Conservation (phyloP, 2,888 invertebrate species). For the Antheraea yamamai region DNA sequence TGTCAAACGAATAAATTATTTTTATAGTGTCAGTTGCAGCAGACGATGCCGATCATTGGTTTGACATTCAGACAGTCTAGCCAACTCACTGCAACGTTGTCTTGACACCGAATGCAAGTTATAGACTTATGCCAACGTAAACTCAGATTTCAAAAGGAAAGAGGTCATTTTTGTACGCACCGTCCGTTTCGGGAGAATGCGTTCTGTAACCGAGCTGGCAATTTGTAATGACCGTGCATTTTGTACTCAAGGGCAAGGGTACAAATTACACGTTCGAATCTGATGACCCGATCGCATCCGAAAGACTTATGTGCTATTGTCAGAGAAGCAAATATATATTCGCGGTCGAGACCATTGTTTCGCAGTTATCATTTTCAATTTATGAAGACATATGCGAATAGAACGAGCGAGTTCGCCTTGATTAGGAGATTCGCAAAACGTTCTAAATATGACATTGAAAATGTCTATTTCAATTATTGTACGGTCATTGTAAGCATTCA, state of each 20-base stretch:
- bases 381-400: slow-evolving; percentile 39
- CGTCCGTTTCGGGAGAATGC: slow-evolving; percentile 46
- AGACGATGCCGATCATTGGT: slow-evolving; percentile 77
- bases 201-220: slow-evolving; percentile 58
- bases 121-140: slow-evolving; percentile 34
- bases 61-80: slow-evolving; percentile 81
- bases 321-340: slow-evolving; percentile 45
- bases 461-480: slow-evolving; percentile 37
- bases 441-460: slow-evolving; percentile 38
- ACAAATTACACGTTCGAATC: slow-evolving; percentile 63
- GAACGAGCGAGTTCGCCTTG: slow-evolving; percentile 44
- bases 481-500: slow-evolving; percentile 30
- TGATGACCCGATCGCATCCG: slow-evolving; percentile 58
- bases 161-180: slow-evolving; percentile 36
- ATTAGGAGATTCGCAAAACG: slow-evolving; percentile 53
- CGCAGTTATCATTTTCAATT: slow-evolving; percentile 45
- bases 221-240: slow-evolving; percentile 71
- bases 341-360: slow-evolving; percentile 57
- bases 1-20: slow-evolving; percentile 76
- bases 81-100: slow-evolving; percentile 71
- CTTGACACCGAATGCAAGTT: slow-evolving; percentile 49
- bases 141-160: slow-evolving; percentile 35
- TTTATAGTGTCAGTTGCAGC: slow-evolving; percentile 74
- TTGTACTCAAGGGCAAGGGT: slow-evolving; percentile 75
- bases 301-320: slow-evolving; percentile 52